Evolutionary conservation across 2,888 invertebrate genomes (phyloP), one percentile per base, ranked within the genome.

Genomic region (Sthenelais limicola): DNA sequence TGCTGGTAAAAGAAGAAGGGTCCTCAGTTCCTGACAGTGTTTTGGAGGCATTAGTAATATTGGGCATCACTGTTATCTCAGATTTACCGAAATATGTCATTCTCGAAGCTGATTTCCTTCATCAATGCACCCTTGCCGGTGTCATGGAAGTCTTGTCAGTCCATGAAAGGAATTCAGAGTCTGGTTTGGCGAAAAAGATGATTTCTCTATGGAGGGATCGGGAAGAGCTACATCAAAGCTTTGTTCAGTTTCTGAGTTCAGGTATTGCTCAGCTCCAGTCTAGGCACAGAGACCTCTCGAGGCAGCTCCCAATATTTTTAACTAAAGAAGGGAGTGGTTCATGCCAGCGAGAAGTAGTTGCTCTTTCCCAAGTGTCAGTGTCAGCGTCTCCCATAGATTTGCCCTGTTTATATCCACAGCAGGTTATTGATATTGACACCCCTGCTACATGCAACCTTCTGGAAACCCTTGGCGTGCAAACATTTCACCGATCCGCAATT

Each of bases 281-380:
- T 15, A 28, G 72, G 5, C 56, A 69, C 49, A 49, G 26, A 21
- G 26, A 48, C 7, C 30, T 79, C n/a, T 71, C 79, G 15, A 18
- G 32, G 35, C 32, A 66, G n/a, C 68, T 79, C 21, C 77, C 78
- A 1, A 48, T 79, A 35, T 79, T 79, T 62, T 77, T 78, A 54
- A 76, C 77, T 15, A 68, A 76, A 9, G 48, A 43, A 15, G 68
- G 62, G 1, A 58, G 62, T 43, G 71, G 66, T n/a, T 49, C 32
- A 4, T 7, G 33, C 1, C 32, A 33, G 15, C 21, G 67, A 2
- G 26, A 58, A 3, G 74, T 72, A 30, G 74, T 78, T 5, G 73
- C 76, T 2, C 38, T 70, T 24, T 28, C 35, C 7, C 69, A 76
- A 21, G 74, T 77, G 38, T 28, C 51, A 35, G 38, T 73, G 24